Evolutionary conservation across 1,140 invertebrate genomes (phyloP).

Genomic region (Lucilia sericata): DNA sequence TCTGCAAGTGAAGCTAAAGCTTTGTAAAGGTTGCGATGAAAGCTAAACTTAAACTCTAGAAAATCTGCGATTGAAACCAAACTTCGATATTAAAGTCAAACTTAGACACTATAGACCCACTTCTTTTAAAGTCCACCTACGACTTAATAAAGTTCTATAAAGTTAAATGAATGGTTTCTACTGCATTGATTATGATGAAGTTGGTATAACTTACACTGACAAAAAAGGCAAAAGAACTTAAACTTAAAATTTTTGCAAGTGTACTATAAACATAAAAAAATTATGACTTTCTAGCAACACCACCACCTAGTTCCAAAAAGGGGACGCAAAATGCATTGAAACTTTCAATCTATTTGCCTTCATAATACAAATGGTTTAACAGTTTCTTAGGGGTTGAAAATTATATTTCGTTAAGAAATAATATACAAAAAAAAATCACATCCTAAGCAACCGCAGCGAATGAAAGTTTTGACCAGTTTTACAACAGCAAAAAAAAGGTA

Average conservation of each 20-base stretch:
- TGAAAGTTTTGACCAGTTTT: conserved; percentile 11
- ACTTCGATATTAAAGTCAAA: too few relatives aligned
- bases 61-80: too few relatives aligned
- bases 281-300: background rate
- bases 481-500: background rate
- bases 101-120: too few relatives aligned
- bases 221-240: too few relatives aligned
- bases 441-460: background rate
- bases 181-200: too few relatives aligned
- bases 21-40: too few relatives aligned
- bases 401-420: background rate
- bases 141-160: too few relatives aligned
- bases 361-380: background rate
- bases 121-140: too few relatives aligned
- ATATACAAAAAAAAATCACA: background rate
- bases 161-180: too few relatives aligned
- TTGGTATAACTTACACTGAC: too few relatives aligned
- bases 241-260: background rate
- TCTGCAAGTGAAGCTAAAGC: too few relatives aligned
- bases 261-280: background rate
- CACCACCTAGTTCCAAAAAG: background rate
- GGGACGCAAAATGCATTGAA: background rate
- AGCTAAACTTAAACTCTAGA: too few relatives aligned
- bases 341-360: background rate
- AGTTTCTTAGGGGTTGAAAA: background rate